Conservation (phyloP, 2,113 vertebrate genomes). For the Mustelus asterias region DNA sequence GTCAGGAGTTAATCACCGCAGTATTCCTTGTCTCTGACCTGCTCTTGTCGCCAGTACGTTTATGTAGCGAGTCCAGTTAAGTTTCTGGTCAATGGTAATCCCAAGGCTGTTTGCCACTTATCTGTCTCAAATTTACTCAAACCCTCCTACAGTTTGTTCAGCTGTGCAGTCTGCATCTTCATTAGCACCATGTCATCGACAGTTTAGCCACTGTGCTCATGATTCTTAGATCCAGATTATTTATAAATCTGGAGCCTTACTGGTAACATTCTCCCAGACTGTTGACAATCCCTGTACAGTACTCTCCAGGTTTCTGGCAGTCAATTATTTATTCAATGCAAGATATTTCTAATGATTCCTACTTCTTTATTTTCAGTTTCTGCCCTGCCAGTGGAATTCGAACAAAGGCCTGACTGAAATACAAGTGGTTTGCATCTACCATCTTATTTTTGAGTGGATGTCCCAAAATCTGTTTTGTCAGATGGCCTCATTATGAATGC, state of each 20-base stretch:
- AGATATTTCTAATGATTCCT: not conserved
- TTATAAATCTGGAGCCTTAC: not conserved
- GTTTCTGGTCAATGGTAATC: no score
- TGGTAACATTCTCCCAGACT: not conserved
- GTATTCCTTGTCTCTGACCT: no score
- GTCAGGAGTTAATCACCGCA: no score
- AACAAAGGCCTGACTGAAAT: not conserved
- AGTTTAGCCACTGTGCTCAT: not conserved
- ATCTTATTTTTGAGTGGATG: not conserved
- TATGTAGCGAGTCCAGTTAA: no score
- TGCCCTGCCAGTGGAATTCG: not conserved
- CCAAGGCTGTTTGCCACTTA: not conserved
- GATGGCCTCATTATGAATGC: not conserved
- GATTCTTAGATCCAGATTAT: not conserved
- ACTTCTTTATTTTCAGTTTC: not conserved
- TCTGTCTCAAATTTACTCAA: not conserved
- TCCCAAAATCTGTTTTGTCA: not conserved
- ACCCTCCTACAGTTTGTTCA: not conserved
- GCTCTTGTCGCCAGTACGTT: no score
- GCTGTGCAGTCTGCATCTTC: not conserved
- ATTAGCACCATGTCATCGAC: not conserved
- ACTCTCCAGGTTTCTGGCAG: not conserved
- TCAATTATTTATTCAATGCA: not conserved
- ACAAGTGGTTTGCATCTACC: not conserved
- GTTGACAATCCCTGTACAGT: not conserved